Base-by-base conservation (phyloP, 1,140 invertebrate species). In the Zaprionus ghesquierei region DNA sequence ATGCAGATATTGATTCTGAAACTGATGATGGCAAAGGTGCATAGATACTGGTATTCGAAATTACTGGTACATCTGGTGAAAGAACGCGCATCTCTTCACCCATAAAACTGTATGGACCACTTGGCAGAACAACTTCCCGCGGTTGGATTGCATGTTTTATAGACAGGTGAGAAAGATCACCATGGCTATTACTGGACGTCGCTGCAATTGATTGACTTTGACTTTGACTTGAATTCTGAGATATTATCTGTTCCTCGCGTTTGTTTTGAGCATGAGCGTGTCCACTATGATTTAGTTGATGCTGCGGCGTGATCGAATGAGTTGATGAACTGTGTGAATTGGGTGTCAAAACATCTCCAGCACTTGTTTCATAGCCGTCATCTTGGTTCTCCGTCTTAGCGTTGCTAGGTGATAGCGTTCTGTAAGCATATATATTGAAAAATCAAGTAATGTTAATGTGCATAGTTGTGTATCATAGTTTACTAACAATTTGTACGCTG, bases 291-390 rank as follows among this genome's bases (percentile, higher is more conserved):
- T 87, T 77, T 53, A 87, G 78, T 62, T 84, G 79, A 66, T 90
- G 89, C 29, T 90, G 89, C 3, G 90, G 89, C 0, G 93, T 93
- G n/a, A 92, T 91, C 38, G 93, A 94, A 66, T 93, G 93, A 49
- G 93, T 93, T 31, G 93, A 93, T 35, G 93, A 94, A 66, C 92
- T 93, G 79, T 94, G 93, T 23, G 93, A 93, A 69, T 93, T 94
- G 44, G 94, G 93, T 27, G 93, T 93, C 86, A 95, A 92, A 84
- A 95, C 95, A 91, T 96, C 94, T 92, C 96, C 96, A 81, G 95
- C 96, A 93, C 95, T 95, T 72, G 96, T 97, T 93, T 97, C 96
- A 93, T 97, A 97, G 71, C 96, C 96, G 93, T 97, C 96, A 93
- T 97, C 96, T 89, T 96, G 94, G 74, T 94, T 94, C 92, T 96